Conservation (phyloP, 2,888 invertebrate genomes). For the Eucera pruinosa region DNA sequence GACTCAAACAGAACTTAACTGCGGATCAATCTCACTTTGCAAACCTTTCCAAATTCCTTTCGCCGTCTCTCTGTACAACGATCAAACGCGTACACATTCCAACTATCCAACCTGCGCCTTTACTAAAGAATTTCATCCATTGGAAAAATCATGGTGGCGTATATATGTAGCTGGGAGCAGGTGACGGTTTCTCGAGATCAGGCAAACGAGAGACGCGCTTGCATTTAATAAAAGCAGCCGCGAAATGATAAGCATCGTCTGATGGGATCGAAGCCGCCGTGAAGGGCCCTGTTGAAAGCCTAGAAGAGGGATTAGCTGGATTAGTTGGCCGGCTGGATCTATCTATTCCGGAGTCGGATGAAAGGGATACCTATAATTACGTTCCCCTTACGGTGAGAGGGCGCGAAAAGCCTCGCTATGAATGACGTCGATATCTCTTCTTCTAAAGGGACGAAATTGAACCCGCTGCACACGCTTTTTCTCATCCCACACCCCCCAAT, state of each 20-base stretch:
- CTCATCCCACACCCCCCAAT: neutral
- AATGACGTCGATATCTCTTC: conserved; percentile 75
- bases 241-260: conserved; percentile 60
- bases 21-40: too few relatives aligned
- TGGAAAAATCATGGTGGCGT: too few relatives aligned
- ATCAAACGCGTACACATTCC: too few relatives aligned
- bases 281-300: conserved; percentile 60
- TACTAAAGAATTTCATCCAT: too few relatives aligned
- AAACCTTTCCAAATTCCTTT: too few relatives aligned
- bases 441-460: conserved; percentile 73
- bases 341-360: conserved; percentile 67
- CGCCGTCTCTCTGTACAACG: too few relatives aligned
- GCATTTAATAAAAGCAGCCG: conserved; percentile 68
- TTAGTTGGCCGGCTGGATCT: conserved; percentile 67
- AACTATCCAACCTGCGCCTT: too few relatives aligned
- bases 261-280: conserved; percentile 52
- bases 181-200: too few relatives aligned
- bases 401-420: conserved; percentile 72
- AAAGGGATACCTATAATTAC: conserved; percentile 76
- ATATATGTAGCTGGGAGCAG: too few relatives aligned
- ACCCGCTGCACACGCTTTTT: conserved; percentile 55
- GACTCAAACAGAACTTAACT: too few relatives aligned
- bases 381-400: conserved; percentile 70
- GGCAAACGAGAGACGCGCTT: too few relatives aligned
- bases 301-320: conserved; percentile 71